These are phyloP conservation scores for Rhinatrema bivittatum DNA, from an alignment of 2,797 vertebrate species.

Conservation along the genomic window DNA sequence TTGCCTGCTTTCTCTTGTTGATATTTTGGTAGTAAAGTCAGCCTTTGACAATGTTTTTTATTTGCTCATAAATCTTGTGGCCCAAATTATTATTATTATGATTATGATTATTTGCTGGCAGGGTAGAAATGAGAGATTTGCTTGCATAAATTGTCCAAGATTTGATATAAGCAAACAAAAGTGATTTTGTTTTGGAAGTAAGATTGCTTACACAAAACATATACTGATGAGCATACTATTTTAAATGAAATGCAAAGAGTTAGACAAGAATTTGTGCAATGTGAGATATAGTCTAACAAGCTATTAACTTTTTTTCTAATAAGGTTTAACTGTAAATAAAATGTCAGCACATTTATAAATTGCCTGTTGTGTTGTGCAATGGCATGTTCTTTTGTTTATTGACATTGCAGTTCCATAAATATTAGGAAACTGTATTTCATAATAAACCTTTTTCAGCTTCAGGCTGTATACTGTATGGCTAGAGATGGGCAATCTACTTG, in stretches of 20 bases:
- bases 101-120: slow-evolving; percentile 6
- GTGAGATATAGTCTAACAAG: slow-evolving; percentile 15
- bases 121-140: neutral
- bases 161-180: slow-evolving; percentile 17
- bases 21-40: slow-evolving; percentile 2
- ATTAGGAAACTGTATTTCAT: slow-evolving; percentile 12
- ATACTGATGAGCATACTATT: slow-evolving; percentile 15
- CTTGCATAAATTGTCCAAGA: neutral
- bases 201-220: slow-evolving; percentile 1
- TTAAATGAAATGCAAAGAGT: slow-evolving; percentile 11
- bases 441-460: slow-evolving; percentile 1
- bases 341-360: slow-evolving; percentile 19
- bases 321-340: slow-evolving; percentile 24
- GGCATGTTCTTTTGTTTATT: slow-evolving; percentile 26
- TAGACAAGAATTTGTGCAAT: slow-evolving; percentile 24
- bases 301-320: slow-evolving; percentile 14
- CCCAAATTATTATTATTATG: slow-evolving; percentile 16
- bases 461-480: no score
- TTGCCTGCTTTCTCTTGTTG: no score
- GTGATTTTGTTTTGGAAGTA: slow-evolving; percentile 6
- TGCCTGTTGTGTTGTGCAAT: slow-evolving; percentile 21
- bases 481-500: no score
- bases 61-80: slow-evolving; percentile 19
- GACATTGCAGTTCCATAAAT: slow-evolving; percentile 20
- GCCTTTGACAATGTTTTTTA: slow-evolving; percentile 9